A percentile compares a stretch with the other conserved stretches of the same genome.
Conservation (phyloP, 1,140 invertebrate genomes). For the Cardiocondyla obscurior region DNA sequence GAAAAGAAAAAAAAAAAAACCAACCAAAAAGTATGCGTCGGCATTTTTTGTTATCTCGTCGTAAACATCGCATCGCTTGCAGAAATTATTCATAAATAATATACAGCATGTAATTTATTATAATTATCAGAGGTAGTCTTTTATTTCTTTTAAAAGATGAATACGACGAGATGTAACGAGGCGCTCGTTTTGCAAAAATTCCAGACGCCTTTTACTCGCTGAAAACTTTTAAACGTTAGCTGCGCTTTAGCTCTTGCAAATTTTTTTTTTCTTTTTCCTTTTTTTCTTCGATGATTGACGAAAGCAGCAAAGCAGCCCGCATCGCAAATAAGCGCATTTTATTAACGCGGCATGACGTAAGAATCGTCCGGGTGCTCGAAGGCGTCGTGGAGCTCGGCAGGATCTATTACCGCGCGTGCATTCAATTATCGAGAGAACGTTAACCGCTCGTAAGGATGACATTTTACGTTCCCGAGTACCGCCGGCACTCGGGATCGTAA, state of each 20-base stretch:
- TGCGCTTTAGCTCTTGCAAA: too few species aligned
- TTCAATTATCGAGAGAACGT: slow-evolving; percentile 35
- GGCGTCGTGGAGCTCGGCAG: slow-evolving; percentile 17
- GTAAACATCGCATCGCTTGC: too few species aligned
- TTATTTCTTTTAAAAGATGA: too few species aligned
- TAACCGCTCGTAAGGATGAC: slow-evolving; percentile 35
- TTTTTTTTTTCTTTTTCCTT: too few species aligned
- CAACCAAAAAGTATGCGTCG: neutral
- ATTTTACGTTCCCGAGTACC: slow-evolving; percentile 11
- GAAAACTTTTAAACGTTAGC: too few species aligned
- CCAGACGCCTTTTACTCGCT: too few species aligned
- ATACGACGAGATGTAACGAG: too few species aligned
- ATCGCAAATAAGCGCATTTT: slow-evolving; percentile 28
- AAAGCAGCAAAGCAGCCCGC: slow-evolving; percentile 1
- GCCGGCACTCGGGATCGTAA: neutral
- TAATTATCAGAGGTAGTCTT: too few species aligned
- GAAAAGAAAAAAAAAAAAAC: too few species aligned
- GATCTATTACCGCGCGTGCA: slow-evolving; percentile 37
- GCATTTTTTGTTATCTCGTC: neutral
- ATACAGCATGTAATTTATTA: too few species aligned
- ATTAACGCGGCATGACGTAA: slow-evolving; percentile 45
- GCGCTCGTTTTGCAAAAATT: too few species aligned
- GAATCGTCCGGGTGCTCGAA: neutral
- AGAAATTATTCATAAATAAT: too few species aligned
- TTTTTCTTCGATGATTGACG: neutral